These are phyloP conservation scores for Nasonovia ribisnigri DNA, from an alignment of 2,888 invertebrate genomes.

Conservation along the genomic window DNA sequence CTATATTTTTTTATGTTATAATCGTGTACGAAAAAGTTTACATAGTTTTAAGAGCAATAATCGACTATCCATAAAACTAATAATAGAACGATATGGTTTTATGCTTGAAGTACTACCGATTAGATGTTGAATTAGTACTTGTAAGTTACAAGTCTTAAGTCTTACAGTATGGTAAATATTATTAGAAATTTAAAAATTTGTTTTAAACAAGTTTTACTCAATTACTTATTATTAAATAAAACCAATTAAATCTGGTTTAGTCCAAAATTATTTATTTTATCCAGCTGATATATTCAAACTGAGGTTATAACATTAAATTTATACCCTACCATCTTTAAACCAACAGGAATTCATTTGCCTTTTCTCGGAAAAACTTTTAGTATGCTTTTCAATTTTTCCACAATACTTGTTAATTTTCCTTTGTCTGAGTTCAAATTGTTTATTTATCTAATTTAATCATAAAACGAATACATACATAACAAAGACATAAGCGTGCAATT, in stretches of 20 bases:
- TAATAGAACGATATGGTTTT: neutral
- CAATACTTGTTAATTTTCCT: neutral
- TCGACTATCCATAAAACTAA: neutral
- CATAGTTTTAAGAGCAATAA: neutral
- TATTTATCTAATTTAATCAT: neutral
- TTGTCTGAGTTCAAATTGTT: neutral
- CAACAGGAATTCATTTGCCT: neutral
- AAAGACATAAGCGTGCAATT: neutral
- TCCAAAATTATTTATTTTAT: constrained; percentile 5
- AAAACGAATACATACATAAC: neutral
- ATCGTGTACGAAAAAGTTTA: neutral
- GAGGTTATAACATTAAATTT: neutral
- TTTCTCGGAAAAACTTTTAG: neutral
- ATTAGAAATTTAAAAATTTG: neutral
- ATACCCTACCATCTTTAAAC: neutral
- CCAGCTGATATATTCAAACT: neutral
- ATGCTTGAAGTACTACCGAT: neutral
- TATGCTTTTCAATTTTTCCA: neutral
- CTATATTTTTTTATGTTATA: neutral
- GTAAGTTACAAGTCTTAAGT: too few relatives aligned
- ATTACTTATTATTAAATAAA: neutral
- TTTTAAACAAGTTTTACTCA: neutral
- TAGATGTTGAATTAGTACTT: neutral
- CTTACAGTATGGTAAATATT: neutral
- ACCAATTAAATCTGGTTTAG: neutral